Conservation (phyloP, 2,113 vertebrate genomes). For the Cygnus buccinator region DNA sequence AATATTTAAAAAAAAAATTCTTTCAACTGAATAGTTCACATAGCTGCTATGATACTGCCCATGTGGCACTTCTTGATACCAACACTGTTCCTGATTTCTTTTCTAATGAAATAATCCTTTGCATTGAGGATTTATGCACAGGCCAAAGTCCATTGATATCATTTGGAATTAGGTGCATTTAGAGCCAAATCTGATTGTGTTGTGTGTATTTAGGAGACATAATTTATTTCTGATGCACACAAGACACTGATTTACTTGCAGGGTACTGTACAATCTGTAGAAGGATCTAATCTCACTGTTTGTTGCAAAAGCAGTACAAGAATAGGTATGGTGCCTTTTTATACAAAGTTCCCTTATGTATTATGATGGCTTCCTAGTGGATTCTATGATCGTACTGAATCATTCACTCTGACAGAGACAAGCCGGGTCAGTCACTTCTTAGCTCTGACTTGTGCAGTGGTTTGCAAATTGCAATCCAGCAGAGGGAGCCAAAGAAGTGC, state of each 20-base stretch:
- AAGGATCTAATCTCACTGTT: fast-evolving
- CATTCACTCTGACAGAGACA: fast-evolving
- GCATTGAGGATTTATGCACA: background rate
- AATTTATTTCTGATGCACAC: background rate
- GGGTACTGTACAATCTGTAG: background rate
- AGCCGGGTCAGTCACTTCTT: background rate
- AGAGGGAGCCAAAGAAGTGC: background rate
- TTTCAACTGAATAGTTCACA: background rate
- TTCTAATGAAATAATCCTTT: background rate
- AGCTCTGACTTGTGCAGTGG: fast-evolving
- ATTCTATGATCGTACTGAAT: fast-evolving
- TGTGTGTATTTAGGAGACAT: background rate
- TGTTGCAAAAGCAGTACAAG: background rate
- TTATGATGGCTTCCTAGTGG: fast-evolving
- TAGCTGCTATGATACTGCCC: background rate
- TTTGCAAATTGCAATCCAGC: background rate
- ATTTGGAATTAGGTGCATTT: background rate
- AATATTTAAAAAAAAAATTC: background rate
- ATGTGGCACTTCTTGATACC: fast-evolving
- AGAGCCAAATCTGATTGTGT: background rate
- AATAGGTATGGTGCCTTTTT: background rate
- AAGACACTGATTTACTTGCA: background rate
- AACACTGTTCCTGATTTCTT: background rate
- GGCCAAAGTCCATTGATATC: background rate
- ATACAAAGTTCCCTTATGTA: fast-evolving